Base-by-base conservation (phyloP, 2,797 vertebrate species). In the Rachycentron canadum region DNA sequence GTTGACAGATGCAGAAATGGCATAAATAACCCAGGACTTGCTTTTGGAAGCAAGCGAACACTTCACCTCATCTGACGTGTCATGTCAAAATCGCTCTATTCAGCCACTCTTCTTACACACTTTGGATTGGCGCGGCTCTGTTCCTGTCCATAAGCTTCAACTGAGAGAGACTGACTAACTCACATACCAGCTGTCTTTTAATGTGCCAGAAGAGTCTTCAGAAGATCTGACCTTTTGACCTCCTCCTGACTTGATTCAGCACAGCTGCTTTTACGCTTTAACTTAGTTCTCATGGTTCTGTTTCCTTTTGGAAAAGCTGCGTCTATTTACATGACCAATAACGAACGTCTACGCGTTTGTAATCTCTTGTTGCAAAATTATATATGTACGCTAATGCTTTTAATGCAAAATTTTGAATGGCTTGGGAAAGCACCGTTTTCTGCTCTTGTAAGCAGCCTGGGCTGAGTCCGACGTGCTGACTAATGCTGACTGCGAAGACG, bases 221-320 rank as follows among this genome's bases (percentile, higher is more conserved):
- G 6, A 77, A 43, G 52, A 19, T 26, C 57, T 82, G 82, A 85
- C 82, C 89, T 86, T 83, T 63, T 88, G 78, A 87, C 86, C 75
- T 43, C 43, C 45, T 16, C 6, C 40, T 50, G 62, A 30, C 26
- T 16, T 55, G 57, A 78, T 56, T 72, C 34, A 32, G 60, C 66
- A 62, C 78, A 85, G 79, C 84, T 86, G 84, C 71, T 77, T 59
- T 14, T 14, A 52, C 61, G 25, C 79, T 81, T 69, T 69, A 65
- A 56, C 71, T 41, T 7, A 2, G 0, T 23, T 67, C 47, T 60
- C 68, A 55, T 38, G 30, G 32, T 7, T 25, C 21, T 4, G 9
- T 52, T 23, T 28, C 3, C n/a, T 36, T 53, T 2, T 1, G 34
- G 12, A 52, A 1, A 53, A 43, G 25, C 25, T 0, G 12, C 0